These are phyloP conservation scores for Cecidostiba fungosa DNA, from an alignment of 2,888 invertebrate species.

Conservation along the genomic window DNA sequence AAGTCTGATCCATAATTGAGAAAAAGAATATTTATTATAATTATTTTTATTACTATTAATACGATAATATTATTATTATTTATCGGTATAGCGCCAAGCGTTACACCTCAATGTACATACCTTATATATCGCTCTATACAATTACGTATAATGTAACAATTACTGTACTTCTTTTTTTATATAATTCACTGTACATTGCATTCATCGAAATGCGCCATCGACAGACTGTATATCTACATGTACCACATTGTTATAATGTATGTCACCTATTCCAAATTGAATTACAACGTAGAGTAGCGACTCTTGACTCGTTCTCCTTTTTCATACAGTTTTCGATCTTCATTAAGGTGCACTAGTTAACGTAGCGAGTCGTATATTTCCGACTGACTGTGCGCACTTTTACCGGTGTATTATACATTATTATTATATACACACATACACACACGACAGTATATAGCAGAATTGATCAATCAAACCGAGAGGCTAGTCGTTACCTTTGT, in stretches of 20 bases:
- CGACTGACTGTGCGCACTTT: not conserved
- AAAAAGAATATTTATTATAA: conserved; percentile 34
- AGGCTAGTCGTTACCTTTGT: conserved; percentile 72
- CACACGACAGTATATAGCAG: conserved; percentile 5
- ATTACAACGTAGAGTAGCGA: not conserved
- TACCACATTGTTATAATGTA: conserved; percentile 5
- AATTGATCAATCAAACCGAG: conserved; percentile 71
- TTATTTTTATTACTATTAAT: conserved; percentile 25
- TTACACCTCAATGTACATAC: conserved; percentile 33
- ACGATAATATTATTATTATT: conserved; percentile 28
- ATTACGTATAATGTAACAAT: conserved; percentile 4
- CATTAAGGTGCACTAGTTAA: conserved; percentile 39
- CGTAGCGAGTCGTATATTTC: conserved; percentile 63
- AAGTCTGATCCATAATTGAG: not conserved
- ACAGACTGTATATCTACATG: conserved; percentile 9
- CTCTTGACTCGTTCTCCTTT: not conserved
- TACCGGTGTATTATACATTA: not conserved
- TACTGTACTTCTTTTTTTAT: conserved; percentile 22
- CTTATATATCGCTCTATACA: not conserved
- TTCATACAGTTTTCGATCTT: not conserved
- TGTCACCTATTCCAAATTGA: not conserved
- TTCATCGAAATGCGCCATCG: not conserved
- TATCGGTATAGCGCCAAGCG: conserved; percentile 20
- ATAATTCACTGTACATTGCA: conserved; percentile 1
- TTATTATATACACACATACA: not conserved